These are phyloP conservation scores for Alviniconcha strummeri DNA, from an alignment of 2,888 invertebrate genomes.

Conservation along the genomic window DNA sequence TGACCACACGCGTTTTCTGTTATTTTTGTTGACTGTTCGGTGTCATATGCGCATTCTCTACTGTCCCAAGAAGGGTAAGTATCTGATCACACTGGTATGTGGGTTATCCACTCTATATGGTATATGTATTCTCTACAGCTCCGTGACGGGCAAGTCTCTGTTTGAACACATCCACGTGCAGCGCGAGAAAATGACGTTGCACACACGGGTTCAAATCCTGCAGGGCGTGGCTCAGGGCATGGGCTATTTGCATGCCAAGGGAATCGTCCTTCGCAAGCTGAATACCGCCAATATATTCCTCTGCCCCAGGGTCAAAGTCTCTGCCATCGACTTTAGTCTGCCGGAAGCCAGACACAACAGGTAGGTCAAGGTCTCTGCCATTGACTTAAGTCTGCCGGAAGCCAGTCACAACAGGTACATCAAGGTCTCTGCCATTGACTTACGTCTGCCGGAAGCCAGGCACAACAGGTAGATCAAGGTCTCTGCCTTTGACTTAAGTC, in stretches of 20 bases:
- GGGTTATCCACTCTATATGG: too few relatives aligned
- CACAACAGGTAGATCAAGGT: conserved; percentile 66
- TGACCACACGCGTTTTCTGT: too few relatives aligned
- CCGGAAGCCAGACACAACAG: conserved; percentile 63
- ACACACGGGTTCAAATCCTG: conserved; percentile 68
- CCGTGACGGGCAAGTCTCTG: conserved; percentile 70
- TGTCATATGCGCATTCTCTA: too few relatives aligned
- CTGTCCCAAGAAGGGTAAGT: too few relatives aligned
- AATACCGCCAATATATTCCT: conserved; percentile 74
- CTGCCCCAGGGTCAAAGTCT: conserved; percentile 72
- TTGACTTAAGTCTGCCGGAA: conserved; percentile 72
- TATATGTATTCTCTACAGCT: conserved; percentile 49
- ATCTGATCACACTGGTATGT: too few relatives aligned
- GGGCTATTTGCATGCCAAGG: conserved; percentile 75
- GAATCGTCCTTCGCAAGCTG: conserved; percentile 73
- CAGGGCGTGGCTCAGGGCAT: conserved; percentile 73
- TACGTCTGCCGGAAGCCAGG: conserved; percentile 64
- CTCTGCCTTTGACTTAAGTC: too few relatives aligned
- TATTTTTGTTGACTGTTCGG: too few relatives aligned
- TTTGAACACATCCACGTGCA: conserved; percentile 70
- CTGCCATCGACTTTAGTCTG: conserved; percentile 72
- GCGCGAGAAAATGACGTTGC: conserved; percentile 63
- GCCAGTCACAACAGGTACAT: conserved; percentile 68
- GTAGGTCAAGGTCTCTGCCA: conserved; percentile 65
- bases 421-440: conserved; percentile 71